Conservation (phyloP, 2,113 vertebrate species). For the Notiomystis cincta region DNA sequence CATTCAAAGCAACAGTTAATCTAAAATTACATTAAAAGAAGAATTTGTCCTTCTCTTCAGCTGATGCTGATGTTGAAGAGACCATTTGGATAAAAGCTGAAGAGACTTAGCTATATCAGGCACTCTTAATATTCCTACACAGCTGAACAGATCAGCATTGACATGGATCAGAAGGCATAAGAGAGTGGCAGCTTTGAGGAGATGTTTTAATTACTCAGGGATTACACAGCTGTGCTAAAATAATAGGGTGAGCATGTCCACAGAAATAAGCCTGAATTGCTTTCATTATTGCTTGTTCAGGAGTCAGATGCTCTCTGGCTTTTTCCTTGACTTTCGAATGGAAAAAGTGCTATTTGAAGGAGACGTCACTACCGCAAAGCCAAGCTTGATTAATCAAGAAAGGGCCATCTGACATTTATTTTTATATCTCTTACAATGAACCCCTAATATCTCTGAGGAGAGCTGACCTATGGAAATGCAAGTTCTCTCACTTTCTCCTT, state of each 20-base stretch:
- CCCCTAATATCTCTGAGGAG: not conserved
- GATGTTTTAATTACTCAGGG: slow-evolving; percentile 24
- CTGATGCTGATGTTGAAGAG: not conserved
- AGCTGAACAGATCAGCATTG: slow-evolving; percentile 1
- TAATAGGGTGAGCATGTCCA: not conserved
- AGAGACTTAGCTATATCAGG: slow-evolving; percentile 27
- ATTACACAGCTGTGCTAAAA: slow-evolving; percentile 45
- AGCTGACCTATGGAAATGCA: not conserved
- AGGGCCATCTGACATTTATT: not conserved
- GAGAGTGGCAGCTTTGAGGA: slow-evolving; percentile 27
- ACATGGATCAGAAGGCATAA: not conserved
- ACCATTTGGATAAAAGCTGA: slow-evolving; percentile 13
- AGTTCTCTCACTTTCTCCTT: not conserved
- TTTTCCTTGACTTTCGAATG: not conserved
- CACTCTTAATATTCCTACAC: not conserved
- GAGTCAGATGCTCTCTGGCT: not conserved
- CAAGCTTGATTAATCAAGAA: not conserved
- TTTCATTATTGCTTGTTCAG: not conserved
- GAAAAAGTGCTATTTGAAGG: not conserved
- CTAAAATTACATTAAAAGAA: not conserved
- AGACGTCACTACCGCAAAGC: not conserved
- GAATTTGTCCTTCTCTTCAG: not conserved
- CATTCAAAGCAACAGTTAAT: slow-evolving; percentile 15
- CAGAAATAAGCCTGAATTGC: not conserved
- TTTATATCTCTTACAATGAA: not conserved